Base-by-base conservation (phyloP, 2,888 invertebrate genomes). In the Amaurobius ferox region DNA sequence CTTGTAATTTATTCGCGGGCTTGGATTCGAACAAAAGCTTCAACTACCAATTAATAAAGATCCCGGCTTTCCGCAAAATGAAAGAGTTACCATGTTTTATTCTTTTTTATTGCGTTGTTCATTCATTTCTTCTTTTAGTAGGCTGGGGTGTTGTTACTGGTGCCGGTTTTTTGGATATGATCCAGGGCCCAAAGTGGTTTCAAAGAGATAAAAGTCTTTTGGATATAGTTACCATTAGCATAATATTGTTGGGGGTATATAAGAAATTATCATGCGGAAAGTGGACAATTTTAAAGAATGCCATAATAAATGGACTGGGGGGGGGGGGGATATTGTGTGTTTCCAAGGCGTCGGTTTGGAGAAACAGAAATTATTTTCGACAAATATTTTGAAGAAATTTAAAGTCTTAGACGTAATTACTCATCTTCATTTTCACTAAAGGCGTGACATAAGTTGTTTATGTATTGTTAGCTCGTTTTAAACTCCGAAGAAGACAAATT, bases 41-140 rank as follows among this genome's bases (percentile, higher is more conserved):
- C 71, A 83, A 66, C 76, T 68, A 44, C 83, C 77, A 83, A 83
- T 83, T 83, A 83, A 83, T 81, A 81, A 81, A 76, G 70, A 70
- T 81, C 81, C 70, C 73, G 55, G 73, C 67, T 80, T 80, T 80
- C 73, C 73, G 73, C 68, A 61, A 70, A 23, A 35, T 72, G 79
- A 48, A 48, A 79, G 32, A 64, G 64, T 29, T 29, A 62, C 67
- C 35, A 62, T 55, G 61, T 55, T 67, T 72, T 80, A 55, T 70
- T n/a, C 48, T 48, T 72, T 67, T 48, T 48, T 61, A 32, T 5
- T 61, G 35, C 30, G 66, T 30, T 35, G 7, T 19, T 71, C 26
- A 32, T 44, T n/a, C 23, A 19, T 11, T 23, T 64, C n/a, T 44
- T 55, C 11, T 7, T 55, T 55, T 16, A 23, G 19, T n/a, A 19